Percentiles rank a stretch among this genome's conserved stretches.
phyloP scores from a whole-genome alignment of 2,113 vertebrate species.

The Gambusia affinis region DNA sequence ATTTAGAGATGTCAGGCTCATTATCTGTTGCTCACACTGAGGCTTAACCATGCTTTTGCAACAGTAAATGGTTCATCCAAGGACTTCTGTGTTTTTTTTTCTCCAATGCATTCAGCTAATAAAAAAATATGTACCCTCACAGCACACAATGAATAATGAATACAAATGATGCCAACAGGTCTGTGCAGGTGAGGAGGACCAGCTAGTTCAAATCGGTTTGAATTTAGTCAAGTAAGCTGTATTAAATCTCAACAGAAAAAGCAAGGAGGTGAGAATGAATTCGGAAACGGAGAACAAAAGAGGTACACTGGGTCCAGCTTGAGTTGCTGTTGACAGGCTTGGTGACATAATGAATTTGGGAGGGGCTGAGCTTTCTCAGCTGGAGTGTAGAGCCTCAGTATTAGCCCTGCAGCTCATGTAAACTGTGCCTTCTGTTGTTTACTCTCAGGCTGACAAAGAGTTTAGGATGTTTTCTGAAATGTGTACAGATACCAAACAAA shows the following conservation, averaged over 20 bases:
- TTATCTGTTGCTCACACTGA: slow-evolving; percentile 47
- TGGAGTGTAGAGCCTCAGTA: slow-evolving; percentile 52
- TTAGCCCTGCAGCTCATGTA: slow-evolving; percentile 66
- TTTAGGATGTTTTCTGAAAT: slow-evolving; percentile 32
- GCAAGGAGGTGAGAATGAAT: background rate
- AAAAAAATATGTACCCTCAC: slow-evolving; percentile 6
- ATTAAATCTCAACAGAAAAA: slow-evolving; percentile 15
- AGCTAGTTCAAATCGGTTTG: slow-evolving; percentile 4
- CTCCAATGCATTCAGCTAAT: slow-evolving; percentile 28
- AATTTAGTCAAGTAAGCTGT: slow-evolving; percentile 8
- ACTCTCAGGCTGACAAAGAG: slow-evolving; percentile 53
- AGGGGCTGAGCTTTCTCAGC: slow-evolving; percentile 54
- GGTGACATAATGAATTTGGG: slow-evolving; percentile 53
- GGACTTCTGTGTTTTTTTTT: slow-evolving; percentile 31
- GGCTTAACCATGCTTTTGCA: slow-evolving; percentile 39
- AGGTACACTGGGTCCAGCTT: slow-evolving; percentile 11
- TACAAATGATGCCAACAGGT: slow-evolving; percentile 11
- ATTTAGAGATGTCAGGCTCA: slow-evolving; percentile 52
- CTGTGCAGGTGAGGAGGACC: slow-evolving; percentile 1
- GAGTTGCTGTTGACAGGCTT: slow-evolving; percentile 38
- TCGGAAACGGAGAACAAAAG: slow-evolving; percentile 7
- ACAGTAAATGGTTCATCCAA: slow-evolving; percentile 51
- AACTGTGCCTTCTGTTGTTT: slow-evolving; percentile 79
- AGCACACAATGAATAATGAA: slow-evolving; percentile 17
- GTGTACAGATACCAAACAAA: background rate